phyloP scores from a whole-genome alignment of 1,140 invertebrate species.

The Drosophila fuyamai region DNA sequence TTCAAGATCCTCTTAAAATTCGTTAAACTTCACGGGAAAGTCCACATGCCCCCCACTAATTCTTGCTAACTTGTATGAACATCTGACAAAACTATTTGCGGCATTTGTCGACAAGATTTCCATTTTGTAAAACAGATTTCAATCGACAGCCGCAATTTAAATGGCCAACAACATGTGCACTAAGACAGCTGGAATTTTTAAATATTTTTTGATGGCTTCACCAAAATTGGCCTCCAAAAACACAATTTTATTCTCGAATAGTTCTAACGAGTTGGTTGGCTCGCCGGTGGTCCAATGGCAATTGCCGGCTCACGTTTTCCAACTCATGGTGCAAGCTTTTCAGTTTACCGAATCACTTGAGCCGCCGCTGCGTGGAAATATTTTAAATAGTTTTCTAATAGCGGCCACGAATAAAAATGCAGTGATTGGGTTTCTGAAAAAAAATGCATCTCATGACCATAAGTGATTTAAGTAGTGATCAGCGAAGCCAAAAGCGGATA shows the following conservation, averaged over 20 bases:
- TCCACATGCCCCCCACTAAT: background rate
- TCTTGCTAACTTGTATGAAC: background rate
- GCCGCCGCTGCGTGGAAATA: constrained; percentile 67
- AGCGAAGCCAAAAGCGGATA: constrained; percentile 28
- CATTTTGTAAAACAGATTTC: constrained; percentile 65
- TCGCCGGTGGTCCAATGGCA: constrained; percentile 67
- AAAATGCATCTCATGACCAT: constrained; percentile 60
- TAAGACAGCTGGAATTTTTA: constrained; percentile 46
- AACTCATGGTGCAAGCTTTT: constrained; percentile 53
- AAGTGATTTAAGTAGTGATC: constrained; percentile 56
- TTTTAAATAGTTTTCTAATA: constrained; percentile 82
- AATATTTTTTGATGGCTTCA: constrained; percentile 64
- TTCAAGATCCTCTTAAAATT: background rate
- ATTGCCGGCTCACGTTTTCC: constrained; percentile 72
- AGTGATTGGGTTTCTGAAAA: constrained; percentile 21
- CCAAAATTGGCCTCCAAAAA: constrained; percentile 62
- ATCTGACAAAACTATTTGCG: constrained; percentile 48
- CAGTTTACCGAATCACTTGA: constrained; percentile 34
- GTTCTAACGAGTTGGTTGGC: constrained; percentile 61
- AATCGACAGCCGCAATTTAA: constrained; percentile 71
- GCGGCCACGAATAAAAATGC: constrained; percentile 63
- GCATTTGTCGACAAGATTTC: constrained; percentile 70
- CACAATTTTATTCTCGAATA: constrained; percentile 44
- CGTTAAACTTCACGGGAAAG: background rate
- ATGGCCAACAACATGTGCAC: constrained; percentile 62